Evolutionary conservation across 2,797 vertebrate genomes (phyloP).

Genomic region (Crax fasciolata): DNA sequence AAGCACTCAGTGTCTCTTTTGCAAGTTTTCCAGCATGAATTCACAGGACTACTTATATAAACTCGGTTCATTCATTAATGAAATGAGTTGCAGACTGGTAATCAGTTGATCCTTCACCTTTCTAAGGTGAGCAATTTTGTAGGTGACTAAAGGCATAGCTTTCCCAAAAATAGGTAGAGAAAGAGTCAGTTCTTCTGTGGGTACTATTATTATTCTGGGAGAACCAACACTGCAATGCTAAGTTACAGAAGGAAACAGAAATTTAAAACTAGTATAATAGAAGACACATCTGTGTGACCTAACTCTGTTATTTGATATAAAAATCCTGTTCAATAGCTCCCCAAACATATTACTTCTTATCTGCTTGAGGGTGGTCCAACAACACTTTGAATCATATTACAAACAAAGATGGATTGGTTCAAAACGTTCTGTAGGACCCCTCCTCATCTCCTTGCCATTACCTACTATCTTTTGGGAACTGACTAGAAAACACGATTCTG

Average conservation of each 20-base stretch:
- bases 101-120: not conserved
- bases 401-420: not conserved
- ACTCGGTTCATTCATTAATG: not conserved
- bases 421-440: slow-evolving; percentile 1
- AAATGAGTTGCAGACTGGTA: not conserved
- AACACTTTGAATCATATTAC: slow-evolving; percentile 7
- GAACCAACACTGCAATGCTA: not conserved
- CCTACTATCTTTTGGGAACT: not conserved
- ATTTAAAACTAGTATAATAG: slow-evolving; percentile 2
- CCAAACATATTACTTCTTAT: slow-evolving; percentile 27
- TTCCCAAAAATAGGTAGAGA: not conserved
- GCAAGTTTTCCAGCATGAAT: not conserved
- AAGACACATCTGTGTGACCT: not conserved
- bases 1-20: not conserved
- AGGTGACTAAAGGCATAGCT: not conserved
- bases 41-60: not conserved
- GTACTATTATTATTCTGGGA: not conserved
- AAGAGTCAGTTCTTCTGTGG: not conserved
- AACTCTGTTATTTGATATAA: not conserved
- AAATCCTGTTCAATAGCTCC: not conserved
- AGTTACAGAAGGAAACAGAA: slow-evolving; percentile 25
- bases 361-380: slow-evolving; percentile 52
- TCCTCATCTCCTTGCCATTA: not conserved
- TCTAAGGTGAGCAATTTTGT: not conserved
- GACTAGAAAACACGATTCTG: not conserved